Percentiles rank a stretch among this genome's conserved stretches.
phyloP scores from a whole-genome alignment of 2,888 invertebrate genomes.

The Epinotia demarniana region DNA sequence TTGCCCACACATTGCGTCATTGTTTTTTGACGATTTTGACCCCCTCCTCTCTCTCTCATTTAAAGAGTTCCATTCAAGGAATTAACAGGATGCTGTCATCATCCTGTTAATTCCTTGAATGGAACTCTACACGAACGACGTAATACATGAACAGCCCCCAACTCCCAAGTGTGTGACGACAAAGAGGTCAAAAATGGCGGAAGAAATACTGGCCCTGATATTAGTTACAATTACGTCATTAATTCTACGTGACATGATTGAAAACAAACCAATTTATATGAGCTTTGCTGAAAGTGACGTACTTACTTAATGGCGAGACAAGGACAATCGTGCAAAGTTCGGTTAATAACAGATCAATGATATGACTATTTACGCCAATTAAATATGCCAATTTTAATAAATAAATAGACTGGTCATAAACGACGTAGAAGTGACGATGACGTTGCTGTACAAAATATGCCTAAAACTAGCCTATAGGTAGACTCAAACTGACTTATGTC shows the following conservation, averaged over 20 bases:
- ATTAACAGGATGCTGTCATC: too few species aligned
- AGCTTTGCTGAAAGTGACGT: slow-evolving; percentile 29
- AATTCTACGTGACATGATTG: slow-evolving; percentile 1
- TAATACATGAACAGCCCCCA: too few species aligned
- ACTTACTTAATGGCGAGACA: slow-evolving; percentile 10
- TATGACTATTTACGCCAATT: slow-evolving; percentile 24
- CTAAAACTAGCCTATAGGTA: neutral
- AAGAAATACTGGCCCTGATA: neutral
- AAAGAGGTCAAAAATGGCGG: neutral
- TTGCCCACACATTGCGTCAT: too few species aligned
- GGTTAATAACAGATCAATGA: slow-evolving; percentile 22
- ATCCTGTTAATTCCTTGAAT: too few species aligned
- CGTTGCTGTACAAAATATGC: neutral
- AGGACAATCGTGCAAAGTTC: slow-evolving; percentile 37
- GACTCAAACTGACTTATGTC: too few species aligned
- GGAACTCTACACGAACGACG: too few species aligned
- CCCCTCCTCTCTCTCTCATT: too few species aligned
- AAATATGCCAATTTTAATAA: slow-evolving; percentile 29
- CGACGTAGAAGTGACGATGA: neutral
- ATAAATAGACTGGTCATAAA: slow-evolving; percentile 6
- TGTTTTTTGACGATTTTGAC: too few species aligned
- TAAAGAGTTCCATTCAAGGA: too few species aligned
- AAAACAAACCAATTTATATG: slow-evolving; percentile 25
- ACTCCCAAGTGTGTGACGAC: neutral
- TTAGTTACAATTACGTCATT: neutral